Evolutionary conservation across 2,113 vertebrate genomes (phyloP).

Genomic region (Varanus salvator): DNA sequence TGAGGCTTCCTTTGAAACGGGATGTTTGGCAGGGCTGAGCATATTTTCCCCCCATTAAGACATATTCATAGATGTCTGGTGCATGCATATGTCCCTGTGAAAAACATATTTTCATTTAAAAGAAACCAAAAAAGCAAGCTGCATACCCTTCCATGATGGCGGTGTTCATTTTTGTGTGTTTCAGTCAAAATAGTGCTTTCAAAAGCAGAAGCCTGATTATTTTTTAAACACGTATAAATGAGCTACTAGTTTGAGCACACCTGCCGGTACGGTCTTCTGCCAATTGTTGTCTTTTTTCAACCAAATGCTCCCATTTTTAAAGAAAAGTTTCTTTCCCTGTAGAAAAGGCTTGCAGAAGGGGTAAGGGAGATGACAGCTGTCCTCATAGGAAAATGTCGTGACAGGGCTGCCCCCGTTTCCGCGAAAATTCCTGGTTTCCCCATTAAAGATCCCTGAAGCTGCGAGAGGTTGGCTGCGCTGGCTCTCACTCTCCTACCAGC

Average conservation of each 20-base stretch:
- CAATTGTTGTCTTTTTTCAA: conserved; percentile 26
- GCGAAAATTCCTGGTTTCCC: no score
- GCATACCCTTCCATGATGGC: neutral
- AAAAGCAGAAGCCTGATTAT: conserved; percentile 4
- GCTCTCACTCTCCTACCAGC: neutral
- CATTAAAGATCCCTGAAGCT: neutral
- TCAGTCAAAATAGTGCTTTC: conserved; percentile 7
- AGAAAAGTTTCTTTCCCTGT: neutral
- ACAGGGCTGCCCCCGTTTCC: neutral
- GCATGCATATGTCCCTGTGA: no score
- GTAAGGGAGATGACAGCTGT: conserved; percentile 29
- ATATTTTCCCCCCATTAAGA: no score
- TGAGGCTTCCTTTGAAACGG: no score
- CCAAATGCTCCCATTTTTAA: neutral
- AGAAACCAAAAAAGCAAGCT: neutral
- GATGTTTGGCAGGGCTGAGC: no score
- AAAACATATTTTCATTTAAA: conserved; percentile 6
- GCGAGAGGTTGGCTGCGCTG: neutral
- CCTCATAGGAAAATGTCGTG: conserved; percentile 24
- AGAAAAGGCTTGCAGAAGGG: neutral
- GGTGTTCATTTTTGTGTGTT: neutral
- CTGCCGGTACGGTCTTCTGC: neutral
- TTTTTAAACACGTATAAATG: conserved; percentile 19
- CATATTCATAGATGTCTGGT: no score
- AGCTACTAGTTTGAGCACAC: neutral